Evolutionary conservation across 1,140 invertebrate species (phyloP), one percentile per base, ranked within the genome.

Genomic region (Brachionus rotundiformis): DNA sequence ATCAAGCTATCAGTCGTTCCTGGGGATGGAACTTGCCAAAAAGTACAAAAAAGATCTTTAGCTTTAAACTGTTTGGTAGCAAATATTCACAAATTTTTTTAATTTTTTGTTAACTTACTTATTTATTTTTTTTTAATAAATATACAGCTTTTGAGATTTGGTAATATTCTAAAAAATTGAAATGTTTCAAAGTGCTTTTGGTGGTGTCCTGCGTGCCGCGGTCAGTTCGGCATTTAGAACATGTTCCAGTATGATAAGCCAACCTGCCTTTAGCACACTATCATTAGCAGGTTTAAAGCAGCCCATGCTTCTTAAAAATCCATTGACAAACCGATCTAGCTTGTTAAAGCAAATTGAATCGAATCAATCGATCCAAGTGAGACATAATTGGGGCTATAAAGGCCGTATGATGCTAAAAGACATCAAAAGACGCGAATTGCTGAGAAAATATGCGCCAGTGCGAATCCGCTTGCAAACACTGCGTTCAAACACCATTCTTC

Each of bases 401-500:
- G 81, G 81, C 36, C 41, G 65, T 23, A 71, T 68, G 83, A 94
- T 94, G 94, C 90, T 92, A 23, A 90, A 92, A 81, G 94, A 96
- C 88, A 91, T 92, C 0, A 94, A 93, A 85, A 90, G 93, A 68
- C 89, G 94, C 79, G 90, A 91, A 85, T 88, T 91, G 82, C 90
- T 92, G 1, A 91, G 91, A 81, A 90, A 95, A 85, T 89, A 92
- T 88, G 92, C 91, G 82, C 88, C 90, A 8, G 90, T 92, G 41
- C 90, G 94, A 83, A 86, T 93, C 19, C 90, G 94, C 81, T 88
- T 94, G 0, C 92, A 94, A 86, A 90, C 92, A 3, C 84, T 96
- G 31, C 90, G 92, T 81, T 93, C 92, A 85, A 94, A 94, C 86
- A 90, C 92, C 85, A 91, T 96, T 83, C 86, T 96, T 23, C 95